These are phyloP conservation scores for Philopotamus ludificatus DNA, from an alignment of 1,140 invertebrate genomes.

Conservation along the genomic window DNA sequence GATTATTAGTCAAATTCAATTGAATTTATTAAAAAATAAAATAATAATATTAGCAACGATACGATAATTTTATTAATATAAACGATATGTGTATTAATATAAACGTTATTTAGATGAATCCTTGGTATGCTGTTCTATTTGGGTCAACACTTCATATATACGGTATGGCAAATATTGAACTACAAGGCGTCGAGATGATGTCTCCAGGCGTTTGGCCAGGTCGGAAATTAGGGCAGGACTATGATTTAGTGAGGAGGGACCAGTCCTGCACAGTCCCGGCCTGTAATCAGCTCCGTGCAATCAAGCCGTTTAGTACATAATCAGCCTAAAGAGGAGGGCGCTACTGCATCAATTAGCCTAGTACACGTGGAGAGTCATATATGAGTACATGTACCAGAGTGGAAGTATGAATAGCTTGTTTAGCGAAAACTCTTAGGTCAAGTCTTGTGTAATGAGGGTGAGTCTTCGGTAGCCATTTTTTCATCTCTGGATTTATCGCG, in stretches of 20 bases:
- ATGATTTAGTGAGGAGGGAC: background rate
- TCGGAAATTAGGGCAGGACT: background rate
- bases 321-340: conserved; percentile 11
- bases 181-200: background rate
- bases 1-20: too few species aligned
- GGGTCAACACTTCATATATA: too few species aligned
- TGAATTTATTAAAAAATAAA: too few species aligned
- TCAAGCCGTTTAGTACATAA: conserved; percentile 19
- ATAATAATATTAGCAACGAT: too few species aligned
- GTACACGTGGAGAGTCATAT: background rate
- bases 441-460: background rate
- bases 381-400: too few species aligned
- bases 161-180: too few species aligned
- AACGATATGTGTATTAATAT: too few species aligned
- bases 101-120: too few species aligned
- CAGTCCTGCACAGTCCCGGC: background rate
- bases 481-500: background rate
- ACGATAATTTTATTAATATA: too few species aligned
- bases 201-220: background rate
- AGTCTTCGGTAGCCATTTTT: background rate
- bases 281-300: conserved; percentile 21
- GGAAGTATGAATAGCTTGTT: too few species aligned
- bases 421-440: background rate
- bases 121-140: too few species aligned
- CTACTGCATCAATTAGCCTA: background rate